Evolutionary conservation across 2,888 invertebrate species (phyloP), one percentile per base, ranked within the genome.

Genomic region (Pterostichus niger): DNA sequence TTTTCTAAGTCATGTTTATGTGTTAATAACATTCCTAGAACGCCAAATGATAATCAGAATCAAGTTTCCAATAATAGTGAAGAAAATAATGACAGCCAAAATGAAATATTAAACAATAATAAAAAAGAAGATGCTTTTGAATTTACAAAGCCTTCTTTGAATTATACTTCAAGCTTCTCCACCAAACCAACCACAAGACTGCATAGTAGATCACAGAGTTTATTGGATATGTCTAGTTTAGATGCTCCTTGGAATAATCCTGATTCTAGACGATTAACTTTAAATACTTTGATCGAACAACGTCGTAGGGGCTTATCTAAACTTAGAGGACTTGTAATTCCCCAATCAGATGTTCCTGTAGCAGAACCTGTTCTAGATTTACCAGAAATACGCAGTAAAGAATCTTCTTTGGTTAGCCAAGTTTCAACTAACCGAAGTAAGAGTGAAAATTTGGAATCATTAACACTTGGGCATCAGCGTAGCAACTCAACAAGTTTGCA

Each of bases 271-370:
- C 83, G 91, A 90, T 86, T 91, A 90, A 85, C 89, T 90, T 85
- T 92, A 94, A 85, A 93, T 93, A 88, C 93, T 93, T 0, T 94
- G 85, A 93, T 96, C 86, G 97, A 97, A 89, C 96, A 96, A 88
- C 92, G 97, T 82, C 93, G 95, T 85, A 95, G 94, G 87, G 95
- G 95, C 17, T 93, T 96, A 90, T 96, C 96, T 2, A 97, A 97
- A 89, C 90, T 97, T 84, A 93, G 96, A 87, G 97, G 97, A n/a
- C 90, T 97, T 86, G 95, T 96, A 44, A 97, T 97, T 88, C 97
- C 97, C 4, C 97, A 97, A 87, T 77, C 46, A 31, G 92, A 92
- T 84, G 91, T 92, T 11, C 89, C 92, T 31, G 91, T 93, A 85
- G 88, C 90, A 2, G 87, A 87, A 54, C 76, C 94, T 49, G 92